Evolutionary conservation across 1,140 invertebrate genomes (phyloP).

Genomic region (Leptinotarsa lineolata): DNA sequence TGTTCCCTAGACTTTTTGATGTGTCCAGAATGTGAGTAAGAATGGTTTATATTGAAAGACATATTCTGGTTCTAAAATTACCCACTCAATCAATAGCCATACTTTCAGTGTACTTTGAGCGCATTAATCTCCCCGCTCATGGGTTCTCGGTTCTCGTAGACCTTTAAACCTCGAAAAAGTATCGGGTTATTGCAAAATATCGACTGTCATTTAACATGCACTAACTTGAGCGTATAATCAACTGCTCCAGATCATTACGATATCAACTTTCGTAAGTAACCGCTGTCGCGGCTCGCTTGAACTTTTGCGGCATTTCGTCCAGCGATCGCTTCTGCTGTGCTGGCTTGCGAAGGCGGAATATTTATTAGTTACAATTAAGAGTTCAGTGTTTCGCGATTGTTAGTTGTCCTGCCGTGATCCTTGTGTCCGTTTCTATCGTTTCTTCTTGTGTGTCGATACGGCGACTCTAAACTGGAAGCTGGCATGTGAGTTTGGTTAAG

Average conservation of each 20-base stretch:
- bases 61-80: no score
- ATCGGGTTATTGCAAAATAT: slow-evolving; percentile 17
- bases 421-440: neutral
- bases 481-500: no score
- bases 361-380: neutral
- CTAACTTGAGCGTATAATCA: slow-evolving; percentile 11
- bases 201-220: slow-evolving; percentile 11
- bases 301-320: neutral
- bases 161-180: neutral
- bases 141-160: neutral
- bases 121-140: neutral
- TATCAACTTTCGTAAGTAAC: slow-evolving; percentile 3
- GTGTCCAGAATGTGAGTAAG: no score
- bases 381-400: slow-evolving; percentile 2
- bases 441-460: neutral
- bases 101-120: neutral
- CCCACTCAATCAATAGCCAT: no score
- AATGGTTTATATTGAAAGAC: no score
- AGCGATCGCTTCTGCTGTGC: neutral
- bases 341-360: slow-evolving; percentile 1
- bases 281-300: neutral
- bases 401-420: neutral
- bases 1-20: no score
- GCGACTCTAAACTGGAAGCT: no score
- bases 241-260: slow-evolving; percentile 12